phyloP scores from a whole-genome alignment of 2,888 invertebrate species.

The Noctuana brunneofusca region DNA sequence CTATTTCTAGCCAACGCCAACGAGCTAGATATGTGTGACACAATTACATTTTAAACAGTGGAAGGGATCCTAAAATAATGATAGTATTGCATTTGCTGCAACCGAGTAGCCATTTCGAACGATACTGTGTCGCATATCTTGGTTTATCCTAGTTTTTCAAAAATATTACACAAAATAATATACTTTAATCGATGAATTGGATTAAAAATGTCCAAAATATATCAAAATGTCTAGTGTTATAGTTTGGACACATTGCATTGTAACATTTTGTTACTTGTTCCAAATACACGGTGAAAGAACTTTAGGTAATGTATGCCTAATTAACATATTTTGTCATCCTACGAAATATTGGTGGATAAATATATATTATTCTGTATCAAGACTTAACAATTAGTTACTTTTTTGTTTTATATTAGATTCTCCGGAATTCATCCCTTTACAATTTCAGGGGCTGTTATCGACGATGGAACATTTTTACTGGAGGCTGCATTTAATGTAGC shows the following conservation, averaged over 20 bases:
- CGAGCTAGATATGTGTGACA: conserved; percentile 46
- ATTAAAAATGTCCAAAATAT: conserved; percentile 7
- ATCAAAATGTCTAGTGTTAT: conserved; percentile 37
- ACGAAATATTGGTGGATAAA: neutral
- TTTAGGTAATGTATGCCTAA: conserved; percentile 38
- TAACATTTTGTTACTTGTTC: conserved; percentile 40
- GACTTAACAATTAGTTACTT: neutral
- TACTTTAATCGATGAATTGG: neutral
- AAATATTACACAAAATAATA: conserved; percentile 11
- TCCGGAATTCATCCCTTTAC: neutral
- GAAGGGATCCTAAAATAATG: conserved; percentile 45
- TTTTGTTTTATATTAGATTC: neutral
- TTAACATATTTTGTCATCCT: neutral
- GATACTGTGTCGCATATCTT: conserved; percentile 3
- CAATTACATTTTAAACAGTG: conserved; percentile 48
- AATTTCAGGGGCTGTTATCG: conserved; percentile 83
- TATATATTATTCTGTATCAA: too few relatives aligned
- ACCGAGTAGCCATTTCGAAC: conserved; percentile 26
- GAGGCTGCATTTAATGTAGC: conserved; percentile 83
- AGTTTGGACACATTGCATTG: conserved; percentile 36
- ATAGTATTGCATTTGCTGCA: conserved; percentile 36
- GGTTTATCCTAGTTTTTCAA: neutral
- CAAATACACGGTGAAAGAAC: conserved; percentile 45
- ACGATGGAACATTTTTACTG: conserved; percentile 77
- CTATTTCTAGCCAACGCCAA: conserved; percentile 53